phyloP scores from a whole-genome alignment of 1,140 invertebrate genomes.

The Aphelinus atriplicis region DNA sequence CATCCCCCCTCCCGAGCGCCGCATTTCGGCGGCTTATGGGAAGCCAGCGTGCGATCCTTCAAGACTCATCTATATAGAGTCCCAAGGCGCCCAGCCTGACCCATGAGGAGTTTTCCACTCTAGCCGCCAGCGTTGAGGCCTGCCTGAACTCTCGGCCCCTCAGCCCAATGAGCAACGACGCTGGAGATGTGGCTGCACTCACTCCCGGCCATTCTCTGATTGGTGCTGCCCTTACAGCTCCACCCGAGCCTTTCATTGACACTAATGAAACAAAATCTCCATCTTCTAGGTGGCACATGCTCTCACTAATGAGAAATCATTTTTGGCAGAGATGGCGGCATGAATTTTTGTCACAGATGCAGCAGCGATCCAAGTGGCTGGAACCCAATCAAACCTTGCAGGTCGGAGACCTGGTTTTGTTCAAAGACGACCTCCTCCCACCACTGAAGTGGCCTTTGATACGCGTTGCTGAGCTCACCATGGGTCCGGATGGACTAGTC shows the following conservation, averaged over 20 bases:
- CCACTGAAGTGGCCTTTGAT: conserved; percentile 33
- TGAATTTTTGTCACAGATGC: conserved; percentile 32
- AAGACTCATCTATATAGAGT: not conserved
- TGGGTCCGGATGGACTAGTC: too few relatives aligned
- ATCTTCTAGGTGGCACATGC: not conserved
- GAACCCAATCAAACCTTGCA: not conserved
- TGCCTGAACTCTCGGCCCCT: too few relatives aligned
- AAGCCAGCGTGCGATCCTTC: conserved; percentile 1
- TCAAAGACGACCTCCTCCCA: conserved; percentile 36
- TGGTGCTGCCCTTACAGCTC: not conserved
- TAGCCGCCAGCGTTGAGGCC: not conserved
- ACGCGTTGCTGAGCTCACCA: conserved; percentile 38
- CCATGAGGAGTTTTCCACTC: conserved; percentile 8
- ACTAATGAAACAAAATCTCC: too few relatives aligned
- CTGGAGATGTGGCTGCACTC: not conserved
- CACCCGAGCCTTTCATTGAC: not conserved
- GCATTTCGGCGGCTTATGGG: conserved; percentile 7
- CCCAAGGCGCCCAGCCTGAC: not conserved
- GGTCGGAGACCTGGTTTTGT: conserved; percentile 27
- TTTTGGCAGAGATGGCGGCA: conserved; percentile 34
- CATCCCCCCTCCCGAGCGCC: conserved; percentile 2
- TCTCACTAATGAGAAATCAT: not conserved
- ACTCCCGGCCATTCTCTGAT: not conserved
- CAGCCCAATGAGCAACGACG: not conserved
- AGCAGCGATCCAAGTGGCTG: conserved; percentile 36